phyloP scores from a whole-genome alignment of 2,113 vertebrate species.

The Spea bombifrons region DNA sequence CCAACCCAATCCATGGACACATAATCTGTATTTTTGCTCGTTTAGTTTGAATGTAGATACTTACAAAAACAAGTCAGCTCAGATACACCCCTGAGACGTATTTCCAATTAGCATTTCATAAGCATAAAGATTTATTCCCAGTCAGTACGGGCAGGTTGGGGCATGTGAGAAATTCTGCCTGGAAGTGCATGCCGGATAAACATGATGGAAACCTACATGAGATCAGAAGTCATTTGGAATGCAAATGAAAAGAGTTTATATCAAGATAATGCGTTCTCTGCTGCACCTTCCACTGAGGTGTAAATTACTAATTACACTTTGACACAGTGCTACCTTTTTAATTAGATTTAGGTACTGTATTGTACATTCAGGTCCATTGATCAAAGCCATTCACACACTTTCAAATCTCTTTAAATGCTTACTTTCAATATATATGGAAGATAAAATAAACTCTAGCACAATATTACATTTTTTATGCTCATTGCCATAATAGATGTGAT shows the following conservation, averaged over 20 bases:
- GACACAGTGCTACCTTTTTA: slow-evolving; percentile 38
- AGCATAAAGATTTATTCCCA: slow-evolving; percentile 43
- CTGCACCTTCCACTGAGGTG: slow-evolving; percentile 39
- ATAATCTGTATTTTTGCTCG: neutral
- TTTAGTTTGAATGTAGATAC: neutral
- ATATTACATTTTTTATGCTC: neutral
- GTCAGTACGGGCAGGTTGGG: slow-evolving; percentile 42
- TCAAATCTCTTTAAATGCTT: neutral
- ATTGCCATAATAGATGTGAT: neutral
- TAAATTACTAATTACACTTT: slow-evolving; percentile 37
- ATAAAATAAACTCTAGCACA: slow-evolving; percentile 3
- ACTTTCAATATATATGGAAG: neutral
- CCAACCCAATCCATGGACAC: neutral
- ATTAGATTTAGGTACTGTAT: slow-evolving; percentile 38
- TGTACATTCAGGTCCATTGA: slow-evolving; percentile 37
- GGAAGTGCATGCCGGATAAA: slow-evolving; percentile 36
- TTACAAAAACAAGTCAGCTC: slow-evolving; percentile 27
- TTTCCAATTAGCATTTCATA: slow-evolving; percentile 45
- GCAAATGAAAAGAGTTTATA: slow-evolving; percentile 35
- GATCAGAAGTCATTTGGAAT: slow-evolving; percentile 39
- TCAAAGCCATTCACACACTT: slow-evolving; percentile 12
- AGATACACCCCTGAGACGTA: slow-evolving; percentile 7
- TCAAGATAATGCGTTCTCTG: slow-evolving; percentile 9
- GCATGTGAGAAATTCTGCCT: slow-evolving; percentile 25
- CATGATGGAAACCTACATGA: slow-evolving; percentile 38